These are phyloP conservation scores for Palythoa grandiflora DNA, from an alignment of 92 coral and sea anemone species.

Conservation along the genomic window DNA sequence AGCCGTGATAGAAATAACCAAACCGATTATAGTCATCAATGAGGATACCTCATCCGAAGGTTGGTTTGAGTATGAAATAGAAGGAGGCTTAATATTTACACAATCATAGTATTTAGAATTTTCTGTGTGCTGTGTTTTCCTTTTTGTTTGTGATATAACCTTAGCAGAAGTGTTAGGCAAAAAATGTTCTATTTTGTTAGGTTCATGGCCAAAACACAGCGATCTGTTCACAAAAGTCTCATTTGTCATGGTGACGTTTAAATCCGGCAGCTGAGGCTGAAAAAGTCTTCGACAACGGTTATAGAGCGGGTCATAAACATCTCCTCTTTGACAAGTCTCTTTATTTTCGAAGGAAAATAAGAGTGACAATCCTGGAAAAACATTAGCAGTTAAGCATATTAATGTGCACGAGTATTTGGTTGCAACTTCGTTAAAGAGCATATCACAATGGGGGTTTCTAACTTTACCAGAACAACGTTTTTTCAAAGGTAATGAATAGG, in stretches of 20 bases:
- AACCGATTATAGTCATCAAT: background rate
- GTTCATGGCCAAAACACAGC: background rate
- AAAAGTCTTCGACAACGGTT: background rate
- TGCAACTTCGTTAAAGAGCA: too few species aligned
- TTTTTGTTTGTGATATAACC: background rate
- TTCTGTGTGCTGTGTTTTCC: background rate
- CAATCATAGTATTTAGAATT: background rate
- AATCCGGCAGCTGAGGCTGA: background rate
- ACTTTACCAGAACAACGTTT: too few species aligned
- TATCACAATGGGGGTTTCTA: too few species aligned
- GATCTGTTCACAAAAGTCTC: background rate
- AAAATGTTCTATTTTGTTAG: background rate
- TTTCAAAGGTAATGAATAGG: too few species aligned
- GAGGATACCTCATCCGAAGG: background rate
- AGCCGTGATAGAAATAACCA: background rate
- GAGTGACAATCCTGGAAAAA: too few species aligned
- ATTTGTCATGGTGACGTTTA: background rate
- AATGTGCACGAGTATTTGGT: too few species aligned
- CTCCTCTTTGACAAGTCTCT: background rate
- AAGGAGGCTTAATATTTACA: background rate
- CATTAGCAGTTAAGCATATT: too few species aligned
- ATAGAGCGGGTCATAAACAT: background rate
- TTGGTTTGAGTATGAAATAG: background rate
- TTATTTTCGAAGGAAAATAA: too few species aligned
- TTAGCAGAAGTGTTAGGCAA: background rate